Evolutionary conservation across 1,140 invertebrate genomes (phyloP).

Genomic region (Drosophila carrolli): DNA sequence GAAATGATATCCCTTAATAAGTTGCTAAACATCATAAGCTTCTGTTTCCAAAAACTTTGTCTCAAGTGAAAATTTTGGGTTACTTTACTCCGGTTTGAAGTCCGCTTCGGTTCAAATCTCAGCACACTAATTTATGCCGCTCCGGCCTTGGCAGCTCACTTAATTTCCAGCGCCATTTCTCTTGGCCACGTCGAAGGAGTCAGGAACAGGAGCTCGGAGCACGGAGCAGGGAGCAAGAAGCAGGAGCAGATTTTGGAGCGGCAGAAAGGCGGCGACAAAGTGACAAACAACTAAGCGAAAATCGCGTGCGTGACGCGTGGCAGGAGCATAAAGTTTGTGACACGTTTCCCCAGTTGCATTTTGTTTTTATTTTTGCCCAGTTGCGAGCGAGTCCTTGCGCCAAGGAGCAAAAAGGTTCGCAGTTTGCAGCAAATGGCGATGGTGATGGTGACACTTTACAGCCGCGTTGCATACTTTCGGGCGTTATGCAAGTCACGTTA

Average conservation of each 20-base stretch:
- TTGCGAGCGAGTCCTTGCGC: conserved; percentile 27
- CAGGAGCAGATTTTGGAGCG: conserved; percentile 11
- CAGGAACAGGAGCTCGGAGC: not conserved
- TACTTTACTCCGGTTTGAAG: conserved; percentile 20
- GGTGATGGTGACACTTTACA: conserved; percentile 75
- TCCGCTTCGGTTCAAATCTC: conserved; percentile 53
- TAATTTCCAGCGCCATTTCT: conserved; percentile 73
- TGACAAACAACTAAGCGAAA: conserved; percentile 82
- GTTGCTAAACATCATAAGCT: not conserved
- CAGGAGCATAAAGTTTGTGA: conserved; percentile 79
- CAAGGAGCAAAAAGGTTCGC: conserved; percentile 58
- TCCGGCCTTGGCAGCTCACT: conserved; percentile 62
- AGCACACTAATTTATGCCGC: conserved; percentile 65
- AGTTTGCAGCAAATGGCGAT: conserved; percentile 35
- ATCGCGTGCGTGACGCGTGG: conserved; percentile 81
- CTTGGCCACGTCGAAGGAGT: conserved; percentile 48
- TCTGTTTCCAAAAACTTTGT: conserved; percentile 20
- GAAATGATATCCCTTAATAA: too few species aligned
- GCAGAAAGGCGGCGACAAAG: conserved; percentile 56
- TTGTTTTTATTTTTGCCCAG: conserved; percentile 53
- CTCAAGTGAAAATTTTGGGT: conserved; percentile 14
- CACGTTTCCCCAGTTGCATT: conserved; percentile 80
- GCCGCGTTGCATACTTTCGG: conserved; percentile 74
- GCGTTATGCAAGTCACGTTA: conserved; percentile 80
- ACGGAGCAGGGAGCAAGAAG: not conserved